Conservation (phyloP, 2,113 vertebrate species). For the Prolemur simus region DNA sequence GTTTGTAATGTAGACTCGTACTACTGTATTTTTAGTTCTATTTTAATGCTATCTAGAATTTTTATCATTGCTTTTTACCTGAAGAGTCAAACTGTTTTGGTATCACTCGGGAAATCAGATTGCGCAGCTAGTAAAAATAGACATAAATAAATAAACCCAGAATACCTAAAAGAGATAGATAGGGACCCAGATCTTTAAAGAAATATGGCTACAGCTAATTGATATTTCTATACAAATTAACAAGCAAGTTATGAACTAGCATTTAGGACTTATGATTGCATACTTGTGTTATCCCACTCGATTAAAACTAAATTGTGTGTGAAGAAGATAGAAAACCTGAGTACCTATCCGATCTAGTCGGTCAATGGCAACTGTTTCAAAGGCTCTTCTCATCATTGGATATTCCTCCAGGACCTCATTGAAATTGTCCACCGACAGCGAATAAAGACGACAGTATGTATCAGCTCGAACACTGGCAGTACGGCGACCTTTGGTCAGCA, state of each 20-base stretch:
- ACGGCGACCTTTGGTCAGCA: conserved; percentile 96
- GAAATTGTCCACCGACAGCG: conserved; percentile 98
- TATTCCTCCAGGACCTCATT: conserved; percentile 99
- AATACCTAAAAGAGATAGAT: background rate
- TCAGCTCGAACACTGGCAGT: conserved; percentile 98
- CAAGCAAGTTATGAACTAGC: background rate
- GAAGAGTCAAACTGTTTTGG: conserved; percentile 63
- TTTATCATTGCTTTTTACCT: conserved; percentile 61
- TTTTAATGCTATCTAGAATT: conserved; percentile 37
- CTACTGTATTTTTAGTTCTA: conserved; percentile 15
- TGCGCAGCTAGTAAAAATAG: conserved; percentile 64
- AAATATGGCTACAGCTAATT: conserved; percentile 5
- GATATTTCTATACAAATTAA: background rate
- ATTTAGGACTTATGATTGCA: background rate
- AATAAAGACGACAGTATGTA: conserved; percentile 98
- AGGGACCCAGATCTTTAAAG: background rate
- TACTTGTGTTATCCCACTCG: background rate
- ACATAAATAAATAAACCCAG: conserved; percentile 55
- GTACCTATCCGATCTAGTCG: conserved; percentile 97
- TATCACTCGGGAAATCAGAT: conserved; percentile 48
- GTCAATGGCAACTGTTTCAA: conserved; percentile 99
- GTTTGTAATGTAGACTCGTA: conserved; percentile 66
- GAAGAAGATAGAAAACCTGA: background rate
- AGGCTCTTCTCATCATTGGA: conserved; percentile 99
- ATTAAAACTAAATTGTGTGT: background rate